Base-by-base conservation (phyloP, 2,888 invertebrate genomes). In the Sesamia inferens region DNA sequence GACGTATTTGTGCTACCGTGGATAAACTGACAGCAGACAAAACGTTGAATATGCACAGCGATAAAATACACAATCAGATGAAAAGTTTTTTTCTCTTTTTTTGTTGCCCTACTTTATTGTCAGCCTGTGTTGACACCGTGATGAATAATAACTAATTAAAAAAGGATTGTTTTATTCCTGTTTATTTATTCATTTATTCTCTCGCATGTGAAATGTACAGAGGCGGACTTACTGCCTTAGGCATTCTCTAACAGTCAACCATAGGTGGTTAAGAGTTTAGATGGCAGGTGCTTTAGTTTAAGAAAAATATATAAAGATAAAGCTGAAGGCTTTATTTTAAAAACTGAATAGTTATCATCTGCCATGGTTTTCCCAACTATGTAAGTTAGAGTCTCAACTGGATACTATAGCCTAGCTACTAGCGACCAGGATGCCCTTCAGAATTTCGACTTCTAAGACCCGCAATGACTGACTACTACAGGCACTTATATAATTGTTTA, bases 1-100 rank as follows among this genome's bases (percentile, higher is more conserved):
- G 93, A 92, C 93, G 91, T 90, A 88, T 92, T 93, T 93, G 91
- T 93, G 92, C 89, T 89, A 94, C 94, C 95, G 93, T 95, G 93
- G 88, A 92, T 94, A 95, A 95, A 94, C 90, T 94, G 92, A 92
- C 94, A 92, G 85, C 90, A 78, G 82, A 86, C 86, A 88, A 89
- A 83, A 85, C 85, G 87, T 90, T 93, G 91, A 91, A 94, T 92
- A 92, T 90, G 91, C 90, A 92, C 92, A 92, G 84, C 87, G 89
- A 92, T 91, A 89, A 92, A 91, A 89, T 90, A 92, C 89, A 88
- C 89, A 90, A 88, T 89, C 87, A 84, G 82, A 85, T 85, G 83
- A 84, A 87, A 85, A 85, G 77, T 82, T 83, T 83, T 63, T 78
- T 39, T 44, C 5, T 65, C 55, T 64, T 78, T 83, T 83, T 81